Percentiles rank a stretch among this genome's conserved stretches.
Evolutionary conservation across 2,888 invertebrate species (phyloP).

Genomic region (Epicampocera succincta): DNA sequence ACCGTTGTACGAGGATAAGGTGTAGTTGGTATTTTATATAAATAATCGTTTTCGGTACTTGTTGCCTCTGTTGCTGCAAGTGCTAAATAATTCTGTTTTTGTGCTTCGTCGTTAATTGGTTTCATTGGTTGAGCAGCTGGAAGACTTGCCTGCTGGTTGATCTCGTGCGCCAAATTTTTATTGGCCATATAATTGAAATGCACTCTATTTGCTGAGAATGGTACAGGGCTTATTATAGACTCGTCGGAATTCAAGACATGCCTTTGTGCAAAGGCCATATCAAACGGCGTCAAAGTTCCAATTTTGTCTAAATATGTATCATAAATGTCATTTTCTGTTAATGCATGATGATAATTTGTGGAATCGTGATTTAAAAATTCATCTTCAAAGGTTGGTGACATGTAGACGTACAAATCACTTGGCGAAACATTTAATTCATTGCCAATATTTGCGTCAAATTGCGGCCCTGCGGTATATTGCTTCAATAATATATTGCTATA

Average conservation of each 20-base stretch:
- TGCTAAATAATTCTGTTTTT: constrained; percentile 10
- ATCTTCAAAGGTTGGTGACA: constrained; percentile 74
- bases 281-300: neutral
- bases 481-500: constrained; percentile 50
- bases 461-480: constrained; percentile 30
- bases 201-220: constrained; percentile 9
- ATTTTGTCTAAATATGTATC: constrained; percentile 36
- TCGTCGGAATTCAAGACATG: neutral
- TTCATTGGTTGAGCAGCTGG: neutral
- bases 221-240: neutral
- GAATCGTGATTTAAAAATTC: constrained; percentile 48
- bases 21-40: neutral
- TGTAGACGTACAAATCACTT: constrained; percentile 68
- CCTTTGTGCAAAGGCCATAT: neutral
- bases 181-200: constrained; percentile 13
- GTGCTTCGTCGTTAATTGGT: neutral
- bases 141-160: neutral
- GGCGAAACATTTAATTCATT: constrained; percentile 7
- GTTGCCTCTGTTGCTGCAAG: neutral
- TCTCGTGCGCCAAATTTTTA: neutral
- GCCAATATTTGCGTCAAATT: constrained; percentile 17
- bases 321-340: constrained; percentile 9
- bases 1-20: neutral
- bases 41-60: neutral
- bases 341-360: constrained; percentile 2